Percentiles rank a stretch among this genome's conserved stretches.
These are phyloP conservation scores for Hycleus cichorii DNA, from an alignment of 1,140 invertebrate species.

Conservation along the genomic window DNA sequence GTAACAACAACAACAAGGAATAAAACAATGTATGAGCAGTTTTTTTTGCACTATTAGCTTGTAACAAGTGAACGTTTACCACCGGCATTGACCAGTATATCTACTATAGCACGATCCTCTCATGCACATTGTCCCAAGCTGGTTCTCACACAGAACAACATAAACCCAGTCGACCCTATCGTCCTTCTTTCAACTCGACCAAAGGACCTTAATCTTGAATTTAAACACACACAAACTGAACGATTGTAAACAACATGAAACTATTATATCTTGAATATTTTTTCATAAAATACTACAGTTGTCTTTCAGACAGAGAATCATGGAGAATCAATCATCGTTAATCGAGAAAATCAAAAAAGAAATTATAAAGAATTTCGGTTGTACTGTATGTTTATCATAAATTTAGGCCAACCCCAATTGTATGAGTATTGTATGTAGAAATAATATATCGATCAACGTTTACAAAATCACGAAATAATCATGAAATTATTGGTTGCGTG, in stretches of 20 bases:
- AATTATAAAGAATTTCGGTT: background rate
- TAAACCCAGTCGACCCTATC: conserved; percentile 6
- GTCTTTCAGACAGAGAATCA: background rate
- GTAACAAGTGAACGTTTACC: conserved; percentile 29
- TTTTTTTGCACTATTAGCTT: conserved; percentile 24
- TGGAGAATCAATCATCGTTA: background rate
- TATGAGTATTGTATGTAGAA: conserved; percentile 5
- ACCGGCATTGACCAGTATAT: conserved; percentile 34
- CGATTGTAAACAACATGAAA: conserved; percentile 10
- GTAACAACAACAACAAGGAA: background rate
- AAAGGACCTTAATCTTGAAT: background rate
- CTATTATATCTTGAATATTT: conserved; percentile 9
- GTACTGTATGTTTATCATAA: conserved; percentile 9
- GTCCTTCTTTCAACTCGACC: background rate
- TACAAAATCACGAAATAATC: conserved; percentile 25
- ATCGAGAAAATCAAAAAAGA: background rate
- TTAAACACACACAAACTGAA: conserved; percentile 1
- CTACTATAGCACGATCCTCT: conserved; percentile 23
- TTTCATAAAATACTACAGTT: too few species aligned
- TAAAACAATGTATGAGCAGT: conserved; percentile 17
- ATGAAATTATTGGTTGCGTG: conserved; percentile 25
- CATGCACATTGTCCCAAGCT: conserved; percentile 26
- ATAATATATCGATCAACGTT: conserved; percentile 16
- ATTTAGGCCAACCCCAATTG: conserved; percentile 21
- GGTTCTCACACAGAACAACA: conserved; percentile 27